A percentile compares a stretch with the other conserved stretches of the same genome.
Conservation (phyloP, 2,113 vertebrate species). For the Melanotaenia duboulayi region DNA sequence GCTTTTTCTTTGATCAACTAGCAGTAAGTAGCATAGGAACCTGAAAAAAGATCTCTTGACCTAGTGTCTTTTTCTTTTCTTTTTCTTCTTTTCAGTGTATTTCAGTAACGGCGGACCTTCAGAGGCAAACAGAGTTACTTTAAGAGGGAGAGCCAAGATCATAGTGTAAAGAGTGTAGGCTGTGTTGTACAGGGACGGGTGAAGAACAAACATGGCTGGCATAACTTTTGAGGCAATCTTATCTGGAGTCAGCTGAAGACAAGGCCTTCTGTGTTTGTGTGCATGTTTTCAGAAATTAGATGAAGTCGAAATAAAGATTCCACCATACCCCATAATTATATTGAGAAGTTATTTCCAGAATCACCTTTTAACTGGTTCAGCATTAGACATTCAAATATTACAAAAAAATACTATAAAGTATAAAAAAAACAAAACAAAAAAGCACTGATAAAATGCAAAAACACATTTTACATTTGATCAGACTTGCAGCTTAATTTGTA, state of each 20-base stretch:
- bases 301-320: constrained; percentile 6
- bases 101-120: background rate
- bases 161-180: constrained; percentile 7
- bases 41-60: no score
- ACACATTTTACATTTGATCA: no score
- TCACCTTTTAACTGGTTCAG: background rate
- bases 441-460: no score
- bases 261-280: constrained; percentile 9
- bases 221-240: constrained; percentile 23
- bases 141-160: background rate
- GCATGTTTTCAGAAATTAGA: background rate
- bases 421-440: no score
- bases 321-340: background rate
- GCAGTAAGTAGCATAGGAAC: background rate
- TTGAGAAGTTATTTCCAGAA: background rate
- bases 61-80: no score
- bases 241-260: constrained; percentile 24
- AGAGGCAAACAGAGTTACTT: background rate
- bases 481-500: no score
- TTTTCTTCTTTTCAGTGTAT: background rate
- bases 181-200: constrained; percentile 52
- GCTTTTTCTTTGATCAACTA: background rate
- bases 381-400: no score
- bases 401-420: background rate
- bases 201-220: constrained; percentile 57